A percentile compares a stretch with the other conserved stretches of the same genome.
Conservation (phyloP, 92 coral and sea anemone genomes). For the Phenganax subtilis region DNA sequence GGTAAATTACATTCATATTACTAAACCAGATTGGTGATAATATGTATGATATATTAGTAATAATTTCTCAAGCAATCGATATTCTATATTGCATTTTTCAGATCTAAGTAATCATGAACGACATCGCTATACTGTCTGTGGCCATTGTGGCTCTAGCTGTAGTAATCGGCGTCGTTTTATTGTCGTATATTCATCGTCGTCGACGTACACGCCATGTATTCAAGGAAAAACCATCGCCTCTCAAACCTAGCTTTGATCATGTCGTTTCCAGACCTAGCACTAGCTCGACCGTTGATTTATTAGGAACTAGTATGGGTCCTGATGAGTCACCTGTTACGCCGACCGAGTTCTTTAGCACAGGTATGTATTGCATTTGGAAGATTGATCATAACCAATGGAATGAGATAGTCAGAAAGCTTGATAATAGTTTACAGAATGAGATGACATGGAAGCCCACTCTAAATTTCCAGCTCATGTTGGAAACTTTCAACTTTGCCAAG, state of each 20-base stretch:
- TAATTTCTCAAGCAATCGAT: background rate
- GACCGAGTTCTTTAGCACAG: conserved; percentile 18
- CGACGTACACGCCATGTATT: background rate
- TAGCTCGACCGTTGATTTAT: background rate
- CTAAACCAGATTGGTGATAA: too few relatives aligned
- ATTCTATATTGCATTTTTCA: background rate
- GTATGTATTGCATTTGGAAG: background rate
- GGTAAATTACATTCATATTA: too few relatives aligned
- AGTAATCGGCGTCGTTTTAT: background rate
- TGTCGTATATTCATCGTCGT: conserved; percentile 17
- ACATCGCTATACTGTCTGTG: background rate
- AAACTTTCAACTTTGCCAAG: too few relatives aligned
- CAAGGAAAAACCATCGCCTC: background rate
- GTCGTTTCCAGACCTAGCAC: background rate
- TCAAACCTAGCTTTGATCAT: conserved; percentile 10
- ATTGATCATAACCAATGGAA: too few relatives aligned
- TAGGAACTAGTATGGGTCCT: background rate
- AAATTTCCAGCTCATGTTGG: too few relatives aligned
- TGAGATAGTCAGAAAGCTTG: too few relatives aligned
- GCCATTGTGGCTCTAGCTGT: background rate
- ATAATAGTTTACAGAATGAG: too few relatives aligned
- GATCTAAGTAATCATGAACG: background rate
- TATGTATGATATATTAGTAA: too few relatives aligned
- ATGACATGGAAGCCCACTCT: too few relatives aligned
- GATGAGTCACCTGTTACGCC: conserved; percentile 26